Conservation (phyloP, 2,113 vertebrate species). For the Eptesicus fuscus region DNA sequence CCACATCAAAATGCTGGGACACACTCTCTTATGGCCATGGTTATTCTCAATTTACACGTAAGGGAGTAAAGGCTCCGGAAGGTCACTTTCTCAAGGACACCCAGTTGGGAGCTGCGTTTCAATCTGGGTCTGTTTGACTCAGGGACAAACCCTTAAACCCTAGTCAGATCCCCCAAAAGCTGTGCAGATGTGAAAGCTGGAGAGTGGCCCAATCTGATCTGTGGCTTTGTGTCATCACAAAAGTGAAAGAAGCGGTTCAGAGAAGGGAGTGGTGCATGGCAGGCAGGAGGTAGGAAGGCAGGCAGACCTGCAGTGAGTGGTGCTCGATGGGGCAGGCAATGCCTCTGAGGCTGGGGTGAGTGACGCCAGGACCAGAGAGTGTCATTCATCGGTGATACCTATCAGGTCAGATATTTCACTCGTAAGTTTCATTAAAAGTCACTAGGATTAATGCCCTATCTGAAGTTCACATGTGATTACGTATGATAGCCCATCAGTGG, state of each 20-base stretch:
- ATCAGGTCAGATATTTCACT: not conserved
- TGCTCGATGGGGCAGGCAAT: rapidly evolving
- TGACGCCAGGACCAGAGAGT: rapidly evolving
- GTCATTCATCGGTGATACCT: not conserved
- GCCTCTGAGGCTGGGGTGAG: not conserved
- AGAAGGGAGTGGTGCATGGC: not conserved
- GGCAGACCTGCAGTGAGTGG: not conserved
- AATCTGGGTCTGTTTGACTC: not conserved
- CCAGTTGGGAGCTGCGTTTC: not conserved
- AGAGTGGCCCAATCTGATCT: not conserved
- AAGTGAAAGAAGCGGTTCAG: conserved; percentile 44
- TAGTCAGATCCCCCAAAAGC: not conserved
- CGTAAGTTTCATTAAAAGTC: not conserved
- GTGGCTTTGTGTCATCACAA: conserved; percentile 38
- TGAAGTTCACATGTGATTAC: not conserved
- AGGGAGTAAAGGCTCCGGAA: not conserved
- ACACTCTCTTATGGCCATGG: not conserved
- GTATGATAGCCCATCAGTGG: not conserved
- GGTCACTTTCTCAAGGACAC: not conserved
- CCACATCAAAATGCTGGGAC: not conserved
- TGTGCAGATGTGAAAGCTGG: not conserved
- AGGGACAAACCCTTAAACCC: not conserved
- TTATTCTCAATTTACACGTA: not conserved
- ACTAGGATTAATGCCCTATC: not conserved
- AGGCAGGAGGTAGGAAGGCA: not conserved